Percentiles rank a stretch among this genome's conserved stretches.
Conservation (phyloP, 2,797 vertebrate species). For the Perodicticus potto region DNA sequence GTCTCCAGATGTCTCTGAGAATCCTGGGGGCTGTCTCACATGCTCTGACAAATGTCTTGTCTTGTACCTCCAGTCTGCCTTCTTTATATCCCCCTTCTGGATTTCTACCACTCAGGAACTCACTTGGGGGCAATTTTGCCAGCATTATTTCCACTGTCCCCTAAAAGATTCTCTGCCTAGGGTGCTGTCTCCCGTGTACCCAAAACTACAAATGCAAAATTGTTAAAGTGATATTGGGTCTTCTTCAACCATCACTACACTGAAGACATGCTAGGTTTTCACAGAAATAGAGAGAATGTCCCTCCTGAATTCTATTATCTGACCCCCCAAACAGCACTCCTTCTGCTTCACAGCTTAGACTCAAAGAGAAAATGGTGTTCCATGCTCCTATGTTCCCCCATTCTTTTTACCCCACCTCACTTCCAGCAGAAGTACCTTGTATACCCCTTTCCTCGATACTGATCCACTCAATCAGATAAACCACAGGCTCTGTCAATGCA, state of each 20-base stretch:
- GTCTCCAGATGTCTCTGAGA: not conserved
- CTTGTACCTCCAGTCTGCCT: not conserved
- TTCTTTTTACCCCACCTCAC: not conserved
- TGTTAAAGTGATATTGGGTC: not conserved
- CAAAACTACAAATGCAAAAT: not conserved
- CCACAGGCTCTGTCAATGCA: not conserved
- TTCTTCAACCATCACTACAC: not conserved
- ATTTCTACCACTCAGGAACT: constrained; percentile 14
- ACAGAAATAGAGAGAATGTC: not conserved
- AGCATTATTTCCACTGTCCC: not conserved
- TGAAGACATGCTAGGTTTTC: not conserved
- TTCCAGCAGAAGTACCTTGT: not conserved
- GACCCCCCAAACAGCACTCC: not conserved
- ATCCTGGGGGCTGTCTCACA: not conserved
- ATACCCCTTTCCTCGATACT: not conserved
- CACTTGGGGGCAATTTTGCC: not conserved
- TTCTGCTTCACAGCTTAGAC: not conserved
- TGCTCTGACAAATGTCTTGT: not conserved
- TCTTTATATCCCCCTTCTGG: not conserved
- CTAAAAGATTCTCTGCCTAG: not conserved
- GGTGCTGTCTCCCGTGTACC: not conserved
- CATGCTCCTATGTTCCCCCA: not conserved
- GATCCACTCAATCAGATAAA: not conserved
- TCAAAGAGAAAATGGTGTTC: not conserved
- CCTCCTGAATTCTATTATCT: not conserved